Base-by-base conservation (phyloP, 2,888 invertebrate species). In the Dolichomitus sp. region DNA sequence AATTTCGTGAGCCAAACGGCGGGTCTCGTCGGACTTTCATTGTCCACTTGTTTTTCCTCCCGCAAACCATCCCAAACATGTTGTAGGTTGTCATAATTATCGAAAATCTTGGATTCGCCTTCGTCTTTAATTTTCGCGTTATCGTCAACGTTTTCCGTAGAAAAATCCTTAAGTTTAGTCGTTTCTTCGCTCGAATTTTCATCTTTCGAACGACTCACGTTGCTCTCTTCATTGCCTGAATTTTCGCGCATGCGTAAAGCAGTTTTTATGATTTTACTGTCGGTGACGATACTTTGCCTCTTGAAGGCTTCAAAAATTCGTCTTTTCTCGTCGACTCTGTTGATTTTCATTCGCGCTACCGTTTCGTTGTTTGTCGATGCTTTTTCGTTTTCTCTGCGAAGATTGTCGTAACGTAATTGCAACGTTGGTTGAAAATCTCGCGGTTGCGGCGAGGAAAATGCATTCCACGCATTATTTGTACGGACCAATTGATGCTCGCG, bases 1-100 rank as follows among this genome's bases (percentile, higher is more conserved):
- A 97, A 96, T 74, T 96, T 95, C 85, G 96, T 96, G 30, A 97
- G 91, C 97, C 97, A 97, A 79, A 96, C 95, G 75, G 96, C 96
- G 3, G 96, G 96, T 5, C 95, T 94, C 33, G 95, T 96, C 0
- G 96, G 96, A 77, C 94, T 94, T 77, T 94, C 94, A 54, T 88
- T 89, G n/a, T 85, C 87, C 6, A 85, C 87, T 6, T 83, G 72
- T 4, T n/a, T 68, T 3, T 87, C 87, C 6, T 89, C 90, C 0
- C 87, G 87, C n/a, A 91, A 82, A 59, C 89, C 90, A 1, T 92
- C 91, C 93, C 93, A 93, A 1, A 92, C 90, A n/a, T 91, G 89
- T 84, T 95, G 94, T 45, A 96, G 90, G 42, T 96, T 95, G 90
- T 96, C 96, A 85, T 96, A 96, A 85, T 95, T 95, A 61, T 95